Percentiles rank a stretch among this genome's conserved stretches.
phyloP scores from a whole-genome alignment of 2,888 invertebrate genomes.

The Hermaeophaga mercurialis region DNA sequence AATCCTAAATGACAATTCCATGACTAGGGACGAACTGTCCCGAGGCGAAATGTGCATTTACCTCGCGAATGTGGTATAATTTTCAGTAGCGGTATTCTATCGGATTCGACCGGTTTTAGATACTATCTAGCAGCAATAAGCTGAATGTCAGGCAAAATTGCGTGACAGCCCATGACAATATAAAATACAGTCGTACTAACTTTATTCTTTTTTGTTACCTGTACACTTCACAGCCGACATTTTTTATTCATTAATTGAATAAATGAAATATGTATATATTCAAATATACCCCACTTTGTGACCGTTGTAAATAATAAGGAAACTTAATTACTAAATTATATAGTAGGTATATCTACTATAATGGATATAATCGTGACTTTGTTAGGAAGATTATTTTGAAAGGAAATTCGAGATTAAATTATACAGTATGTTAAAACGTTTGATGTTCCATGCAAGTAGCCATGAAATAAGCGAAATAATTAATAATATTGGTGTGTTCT shows the following conservation, averaged over 20 bases:
- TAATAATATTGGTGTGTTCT: no score
- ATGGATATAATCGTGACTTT: no score
- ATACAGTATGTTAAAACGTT: no score
- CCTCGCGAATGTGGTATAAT: slow-evolving; percentile 28
- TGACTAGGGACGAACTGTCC: no score
- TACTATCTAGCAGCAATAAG: slow-evolving; percentile 54
- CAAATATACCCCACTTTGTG: slow-evolving; percentile 27
- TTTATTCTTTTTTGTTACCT: slow-evolving; percentile 48
- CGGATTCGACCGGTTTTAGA: slow-evolving; percentile 54
- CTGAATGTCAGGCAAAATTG: slow-evolving; percentile 56
- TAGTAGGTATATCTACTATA: no score
- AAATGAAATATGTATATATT: slow-evolving; percentile 52
- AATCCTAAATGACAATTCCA: no score
- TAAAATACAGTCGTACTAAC: slow-evolving; percentile 55
- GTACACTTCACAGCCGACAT: slow-evolving; percentile 41
- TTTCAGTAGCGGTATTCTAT: slow-evolving; percentile 44
- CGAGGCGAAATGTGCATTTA: background rate
- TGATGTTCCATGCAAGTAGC: no score
- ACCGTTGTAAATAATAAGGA: background rate
- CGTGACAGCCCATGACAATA: slow-evolving; percentile 56
- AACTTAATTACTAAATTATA: slow-evolving; percentile 1
- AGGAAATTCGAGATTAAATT: no score
- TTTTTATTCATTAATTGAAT: slow-evolving; percentile 55
- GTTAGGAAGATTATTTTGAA: no score
- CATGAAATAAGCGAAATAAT: no score